phyloP scores from a whole-genome alignment of 2,113 vertebrate species.

The Aix galericulata region DNA sequence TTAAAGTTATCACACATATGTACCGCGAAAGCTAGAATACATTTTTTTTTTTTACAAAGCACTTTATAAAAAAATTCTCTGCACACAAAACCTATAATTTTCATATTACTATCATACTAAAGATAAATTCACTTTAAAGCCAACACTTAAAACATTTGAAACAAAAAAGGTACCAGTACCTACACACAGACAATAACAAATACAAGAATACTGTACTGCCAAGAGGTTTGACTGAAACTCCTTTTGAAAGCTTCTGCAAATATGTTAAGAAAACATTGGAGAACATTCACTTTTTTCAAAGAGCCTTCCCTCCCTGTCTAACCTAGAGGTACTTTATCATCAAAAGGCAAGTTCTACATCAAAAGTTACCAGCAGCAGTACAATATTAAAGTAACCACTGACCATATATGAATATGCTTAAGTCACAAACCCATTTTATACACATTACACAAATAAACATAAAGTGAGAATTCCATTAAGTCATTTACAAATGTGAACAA shows the following conservation, averaged over 20 bases:
- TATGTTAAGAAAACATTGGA: slow-evolving; percentile 78
- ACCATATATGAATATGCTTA: slow-evolving; percentile 88
- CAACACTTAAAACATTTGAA: slow-evolving; percentile 92
- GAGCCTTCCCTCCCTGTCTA: slow-evolving; percentile 70
- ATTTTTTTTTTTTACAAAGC: slow-evolving; percentile 95
- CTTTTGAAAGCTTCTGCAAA: slow-evolving; percentile 80
- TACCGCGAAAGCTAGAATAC: slow-evolving; percentile 98
- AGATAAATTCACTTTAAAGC: slow-evolving; percentile 98
- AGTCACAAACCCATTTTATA: slow-evolving; percentile 87
- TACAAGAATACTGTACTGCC: slow-evolving; percentile 92
- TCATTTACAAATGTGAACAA: slow-evolving; percentile 89
- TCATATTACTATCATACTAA: slow-evolving; percentile 93
- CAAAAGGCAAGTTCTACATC: slow-evolving; percentile 79
- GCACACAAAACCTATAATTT: slow-evolving; percentile 95
- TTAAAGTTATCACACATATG: slow-evolving; percentile 97
- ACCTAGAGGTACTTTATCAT: slow-evolving; percentile 76
- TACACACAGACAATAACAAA: slow-evolving; percentile 91
- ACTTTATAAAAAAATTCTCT: slow-evolving; percentile 94
- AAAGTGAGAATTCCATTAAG: slow-evolving; percentile 85
- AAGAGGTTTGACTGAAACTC: slow-evolving; percentile 87
- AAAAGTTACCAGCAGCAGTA: slow-evolving; percentile 90
- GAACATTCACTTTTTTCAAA: slow-evolving; percentile 74
- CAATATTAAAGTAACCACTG: slow-evolving; percentile 89
- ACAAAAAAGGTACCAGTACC: slow-evolving; percentile 97
- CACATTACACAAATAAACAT: slow-evolving; percentile 89